Evolutionary conservation across 1,140 invertebrate genomes (phyloP).

Genomic region (Phenacoccus solenopsis): DNA sequence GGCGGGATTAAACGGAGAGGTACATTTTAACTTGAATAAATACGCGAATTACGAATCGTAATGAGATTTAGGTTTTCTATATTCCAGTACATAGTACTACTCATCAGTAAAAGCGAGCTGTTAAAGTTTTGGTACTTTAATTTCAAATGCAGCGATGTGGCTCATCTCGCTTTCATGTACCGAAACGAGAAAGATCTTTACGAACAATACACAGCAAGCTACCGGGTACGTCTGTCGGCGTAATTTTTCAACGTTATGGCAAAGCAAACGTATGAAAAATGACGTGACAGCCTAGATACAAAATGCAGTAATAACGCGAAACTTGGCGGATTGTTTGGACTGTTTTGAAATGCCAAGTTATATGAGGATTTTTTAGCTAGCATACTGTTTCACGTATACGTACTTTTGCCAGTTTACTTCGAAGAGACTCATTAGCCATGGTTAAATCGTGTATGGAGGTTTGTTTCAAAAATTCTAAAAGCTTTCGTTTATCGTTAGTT

Average conservation of each 20-base stretch:
- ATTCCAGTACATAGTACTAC: not conserved
- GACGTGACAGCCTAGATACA: no score
- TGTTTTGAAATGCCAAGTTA: no score
- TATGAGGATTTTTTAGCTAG: no score
- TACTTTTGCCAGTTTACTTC: not conserved
- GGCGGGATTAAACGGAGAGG: not conserved
- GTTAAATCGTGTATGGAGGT: constrained; percentile 9
- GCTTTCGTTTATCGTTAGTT: not conserved
- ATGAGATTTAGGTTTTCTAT: not conserved
- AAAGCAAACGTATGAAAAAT: no score
- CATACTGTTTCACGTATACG: not conserved
- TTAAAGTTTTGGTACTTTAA: not conserved
- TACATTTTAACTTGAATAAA: not conserved
- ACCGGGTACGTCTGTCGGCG: no score
- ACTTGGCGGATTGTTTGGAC: no score
- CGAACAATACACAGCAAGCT: no score
- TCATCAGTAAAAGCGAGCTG: not conserved
- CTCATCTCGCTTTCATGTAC: no score
- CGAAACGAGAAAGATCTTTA: no score
- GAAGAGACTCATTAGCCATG: constrained; percentile 12
- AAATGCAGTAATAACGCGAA: no score
- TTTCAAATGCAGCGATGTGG: not conserved
- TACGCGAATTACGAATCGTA: not conserved
- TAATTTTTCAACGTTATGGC: no score
- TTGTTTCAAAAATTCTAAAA: constrained; percentile 20